phyloP scores from a whole-genome alignment of 2,797 vertebrate genomes.

The Ctenosaura bakeri region DNA sequence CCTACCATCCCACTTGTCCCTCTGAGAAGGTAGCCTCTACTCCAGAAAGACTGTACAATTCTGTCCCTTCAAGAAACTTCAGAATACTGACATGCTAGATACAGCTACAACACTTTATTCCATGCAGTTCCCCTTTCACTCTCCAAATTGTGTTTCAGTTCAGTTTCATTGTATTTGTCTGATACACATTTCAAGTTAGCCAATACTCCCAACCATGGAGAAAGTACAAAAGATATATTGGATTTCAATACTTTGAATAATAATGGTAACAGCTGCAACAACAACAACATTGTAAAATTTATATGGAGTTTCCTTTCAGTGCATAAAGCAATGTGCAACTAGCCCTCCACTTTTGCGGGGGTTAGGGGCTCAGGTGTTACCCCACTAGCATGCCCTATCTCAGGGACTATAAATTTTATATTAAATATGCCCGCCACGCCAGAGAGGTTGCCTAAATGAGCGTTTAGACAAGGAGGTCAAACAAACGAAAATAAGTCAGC shows the following conservation, averaged over 20 bases:
- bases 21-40: background rate
- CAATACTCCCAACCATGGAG: too few relatives aligned
- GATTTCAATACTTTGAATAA: background rate
- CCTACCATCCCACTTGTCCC: too few relatives aligned
- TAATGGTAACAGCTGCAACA: background rate
- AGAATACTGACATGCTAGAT: background rate
- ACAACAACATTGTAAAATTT: background rate
- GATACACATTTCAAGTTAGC: background rate
- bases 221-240: background rate
- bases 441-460: too few relatives aligned
- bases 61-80: background rate
- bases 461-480: too few relatives aligned
- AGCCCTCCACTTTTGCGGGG: too few relatives aligned
- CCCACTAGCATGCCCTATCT: too few relatives aligned
- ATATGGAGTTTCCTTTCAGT: background rate
- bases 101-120: background rate
- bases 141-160: background rate
- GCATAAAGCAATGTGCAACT: background rate
- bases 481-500: too few relatives aligned
- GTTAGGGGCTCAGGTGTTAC: too few relatives aligned
- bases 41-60: background rate
- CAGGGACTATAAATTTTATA: too few relatives aligned
- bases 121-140: background rate
- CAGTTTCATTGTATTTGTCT: background rate
- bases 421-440: too few relatives aligned